Evolutionary conservation across 2,113 vertebrate genomes (phyloP), one percentile per base, ranked within the genome.

Genomic region (Sterna hirundo): DNA sequence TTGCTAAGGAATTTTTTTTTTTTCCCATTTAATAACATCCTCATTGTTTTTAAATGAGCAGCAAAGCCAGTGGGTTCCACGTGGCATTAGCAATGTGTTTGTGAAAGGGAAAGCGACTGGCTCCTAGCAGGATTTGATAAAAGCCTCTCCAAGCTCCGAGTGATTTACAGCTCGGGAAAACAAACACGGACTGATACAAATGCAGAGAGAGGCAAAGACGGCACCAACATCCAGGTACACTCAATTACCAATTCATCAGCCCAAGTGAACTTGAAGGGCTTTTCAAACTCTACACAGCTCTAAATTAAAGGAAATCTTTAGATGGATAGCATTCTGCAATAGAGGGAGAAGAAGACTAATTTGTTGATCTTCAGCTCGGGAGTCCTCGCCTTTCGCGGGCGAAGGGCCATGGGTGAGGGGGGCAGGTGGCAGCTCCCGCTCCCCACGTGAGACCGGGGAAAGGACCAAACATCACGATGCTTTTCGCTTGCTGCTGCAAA

Each of bases 231-330:
- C 70, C 96, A 97, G 92, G 96, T 95, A 97, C 93, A 95, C 83
- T 94, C 96, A 94, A 95, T 96, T 97, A 96, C 95, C 96, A 96
- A 96, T 96, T 97, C 96, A 96, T 97, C 96, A 97, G 95, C 87
- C 95, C 97, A 88, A 97, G 94, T 95, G 96, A 97, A 96, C 93
- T 90, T 93, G 94, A 97, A 97, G 87, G 87, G 95, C 94, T 94
- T 97, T 95, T 97, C 97, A 97, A 96, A 97, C 95, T 96, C 97
- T 90, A 94, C 97, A 93, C 10, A 1, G 86, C 78, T 96, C 60
- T 87, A 95, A 95, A 96, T 97, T 96, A 95, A 95, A 95, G 87
- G 79, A 94, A 96, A 95, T 94, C 93, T 94, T 94, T 93, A 95
- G 93, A 94, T 62, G 36, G 89, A 96, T 96, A 78, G 34, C 17